Evolutionary conservation across 2,797 vertebrate genomes (phyloP).

Genomic region (Cygnus olor): DNA sequence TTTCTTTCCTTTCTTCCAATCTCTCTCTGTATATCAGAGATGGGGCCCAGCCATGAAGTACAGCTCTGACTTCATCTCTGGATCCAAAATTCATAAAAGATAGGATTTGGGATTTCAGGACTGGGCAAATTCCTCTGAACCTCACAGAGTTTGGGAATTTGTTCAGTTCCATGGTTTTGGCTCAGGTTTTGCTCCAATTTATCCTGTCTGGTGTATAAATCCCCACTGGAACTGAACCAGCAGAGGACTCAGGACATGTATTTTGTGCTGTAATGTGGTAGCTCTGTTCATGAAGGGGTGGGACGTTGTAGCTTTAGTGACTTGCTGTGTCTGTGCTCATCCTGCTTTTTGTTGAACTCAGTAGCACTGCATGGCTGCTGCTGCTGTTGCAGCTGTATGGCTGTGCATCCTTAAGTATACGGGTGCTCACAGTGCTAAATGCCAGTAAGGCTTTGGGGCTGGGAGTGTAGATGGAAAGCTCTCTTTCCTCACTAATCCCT

Average conservation of each 20-base stretch:
- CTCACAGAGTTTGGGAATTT: background rate
- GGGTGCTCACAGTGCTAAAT: background rate
- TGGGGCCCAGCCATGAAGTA: background rate
- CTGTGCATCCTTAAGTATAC: background rate
- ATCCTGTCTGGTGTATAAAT: background rate
- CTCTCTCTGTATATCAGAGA: background rate
- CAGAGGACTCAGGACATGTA: background rate
- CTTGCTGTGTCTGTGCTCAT: background rate
- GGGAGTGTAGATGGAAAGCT: background rate
- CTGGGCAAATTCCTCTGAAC: background rate
- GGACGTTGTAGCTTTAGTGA: background rate
- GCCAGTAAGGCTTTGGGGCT: background rate
- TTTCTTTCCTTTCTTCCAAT: background rate
- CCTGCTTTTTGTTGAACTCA: background rate
- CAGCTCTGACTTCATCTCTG: background rate
- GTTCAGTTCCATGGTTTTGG: background rate
- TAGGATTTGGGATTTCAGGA: background rate
- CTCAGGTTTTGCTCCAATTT: background rate
- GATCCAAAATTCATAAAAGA: background rate
- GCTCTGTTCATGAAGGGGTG: background rate
- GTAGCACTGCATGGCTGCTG: background rate
- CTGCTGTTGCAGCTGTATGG: background rate
- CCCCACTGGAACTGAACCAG: background rate
- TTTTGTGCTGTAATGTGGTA: background rate
- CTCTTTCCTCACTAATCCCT: background rate